Conservation (phyloP, 2,888 invertebrate species). For the Coelopa pilipes region DNA sequence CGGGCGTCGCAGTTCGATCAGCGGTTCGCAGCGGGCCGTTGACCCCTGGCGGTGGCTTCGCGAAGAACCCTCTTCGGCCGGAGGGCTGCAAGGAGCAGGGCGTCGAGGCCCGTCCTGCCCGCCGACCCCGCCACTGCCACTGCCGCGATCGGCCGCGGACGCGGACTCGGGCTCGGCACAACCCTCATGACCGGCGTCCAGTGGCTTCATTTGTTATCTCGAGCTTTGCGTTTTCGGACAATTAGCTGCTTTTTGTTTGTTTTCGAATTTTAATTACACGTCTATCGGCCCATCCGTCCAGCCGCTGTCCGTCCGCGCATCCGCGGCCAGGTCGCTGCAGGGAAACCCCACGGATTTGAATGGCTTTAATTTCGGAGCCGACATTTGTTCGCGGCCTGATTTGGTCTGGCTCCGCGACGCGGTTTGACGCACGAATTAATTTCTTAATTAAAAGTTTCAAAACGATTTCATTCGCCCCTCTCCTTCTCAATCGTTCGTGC, state of each 20-base stretch:
- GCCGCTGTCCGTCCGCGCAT: neutral
- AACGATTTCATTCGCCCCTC: neutral
- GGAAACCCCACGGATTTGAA: constrained; percentile 14
- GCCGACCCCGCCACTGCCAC: too few relatives aligned
- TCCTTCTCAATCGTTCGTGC: neutral
- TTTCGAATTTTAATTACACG: constrained; percentile 11
- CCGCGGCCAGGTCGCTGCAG: neutral
- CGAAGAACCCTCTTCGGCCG: too few relatives aligned
- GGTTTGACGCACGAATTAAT: constrained; percentile 22
- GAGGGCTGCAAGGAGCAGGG: too few relatives aligned
- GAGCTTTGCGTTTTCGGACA: neutral
- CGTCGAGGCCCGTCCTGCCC: too few relatives aligned
- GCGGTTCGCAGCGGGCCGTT: too few relatives aligned
- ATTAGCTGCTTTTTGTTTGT: constrained; percentile 3
- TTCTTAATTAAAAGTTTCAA: constrained; percentile 16
- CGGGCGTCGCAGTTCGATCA: too few relatives aligned
- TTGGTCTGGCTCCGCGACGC: neutral
- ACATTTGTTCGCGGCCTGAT: neutral
- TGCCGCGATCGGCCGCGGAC: too few relatives aligned
- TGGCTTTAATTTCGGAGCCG: constrained; percentile 17
- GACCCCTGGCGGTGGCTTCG: too few relatives aligned
- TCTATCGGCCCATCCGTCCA: neutral
- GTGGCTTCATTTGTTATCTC: neutral
- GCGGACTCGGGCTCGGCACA: too few relatives aligned
- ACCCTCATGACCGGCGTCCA: too few relatives aligned